Conservation (phyloP, 2,797 vertebrate genomes). For the Hoplostethus atlanticus region DNA sequence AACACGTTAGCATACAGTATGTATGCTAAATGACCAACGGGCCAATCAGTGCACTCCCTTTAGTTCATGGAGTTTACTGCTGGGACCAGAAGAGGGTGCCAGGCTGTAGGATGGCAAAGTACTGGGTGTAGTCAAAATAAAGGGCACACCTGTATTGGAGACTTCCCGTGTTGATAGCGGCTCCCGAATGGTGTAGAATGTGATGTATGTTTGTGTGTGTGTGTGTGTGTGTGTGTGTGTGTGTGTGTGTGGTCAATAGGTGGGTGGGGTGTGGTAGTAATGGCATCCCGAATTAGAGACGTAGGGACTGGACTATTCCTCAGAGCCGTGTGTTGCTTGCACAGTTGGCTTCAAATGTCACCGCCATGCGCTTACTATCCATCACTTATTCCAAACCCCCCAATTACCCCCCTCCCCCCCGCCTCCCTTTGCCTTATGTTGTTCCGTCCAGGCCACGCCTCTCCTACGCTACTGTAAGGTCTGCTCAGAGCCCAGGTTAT, state of each 20-base stretch:
- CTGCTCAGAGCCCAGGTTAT: conserved; percentile 50
- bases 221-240: conserved; percentile 11
- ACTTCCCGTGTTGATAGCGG: too few relatives aligned
- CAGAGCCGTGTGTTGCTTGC: conserved; percentile 25
- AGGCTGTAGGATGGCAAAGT: too few relatives aligned
- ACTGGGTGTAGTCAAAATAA: too few relatives aligned
- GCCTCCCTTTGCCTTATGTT: too few relatives aligned
- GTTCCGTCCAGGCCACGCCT: not conserved
- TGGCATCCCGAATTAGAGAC: conserved; percentile 15
- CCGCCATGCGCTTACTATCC: conserved; percentile 10
- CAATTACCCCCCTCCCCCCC: not conserved
- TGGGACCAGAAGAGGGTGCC: too few relatives aligned
- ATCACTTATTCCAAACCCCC: conserved; percentile 41
- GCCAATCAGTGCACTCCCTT: too few relatives aligned
- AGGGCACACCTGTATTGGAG: too few relatives aligned
- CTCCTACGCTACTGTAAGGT: conserved; percentile 36
- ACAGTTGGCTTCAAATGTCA: conserved; percentile 62
- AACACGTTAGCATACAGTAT: too few relatives aligned
- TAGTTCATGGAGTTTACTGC: too few relatives aligned
- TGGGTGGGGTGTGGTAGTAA: not conserved
- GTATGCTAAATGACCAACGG: too few relatives aligned
- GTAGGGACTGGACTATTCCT: conserved; percentile 29
- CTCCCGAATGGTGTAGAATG: conserved; percentile 3
- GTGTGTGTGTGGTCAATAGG: not conserved
- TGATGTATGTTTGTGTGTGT: not conserved